These are phyloP conservation scores for Galerucella pusilla DNA, from an alignment of 2,888 invertebrate genomes.

Conservation along the genomic window DNA sequence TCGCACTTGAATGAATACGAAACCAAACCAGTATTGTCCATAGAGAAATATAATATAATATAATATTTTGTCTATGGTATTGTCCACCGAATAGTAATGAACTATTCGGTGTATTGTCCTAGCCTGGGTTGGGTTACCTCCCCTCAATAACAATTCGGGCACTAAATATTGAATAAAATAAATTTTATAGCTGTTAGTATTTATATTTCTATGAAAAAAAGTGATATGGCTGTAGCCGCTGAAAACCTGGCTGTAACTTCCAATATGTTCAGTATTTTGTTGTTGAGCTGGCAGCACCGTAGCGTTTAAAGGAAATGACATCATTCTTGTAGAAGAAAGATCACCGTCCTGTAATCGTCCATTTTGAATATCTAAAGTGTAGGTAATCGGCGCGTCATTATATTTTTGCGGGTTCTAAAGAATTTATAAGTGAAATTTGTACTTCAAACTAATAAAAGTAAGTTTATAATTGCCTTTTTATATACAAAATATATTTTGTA, in stretches of 20 bases:
- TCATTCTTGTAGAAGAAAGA: background rate
- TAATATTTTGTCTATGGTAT: too few relatives aligned
- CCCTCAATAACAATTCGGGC: too few relatives aligned
- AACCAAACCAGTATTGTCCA: too few relatives aligned
- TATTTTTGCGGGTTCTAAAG: background rate
- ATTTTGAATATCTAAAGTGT: conserved; percentile 4
- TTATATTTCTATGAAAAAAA: too few relatives aligned
- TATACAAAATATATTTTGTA: background rate
- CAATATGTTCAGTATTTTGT: background rate
- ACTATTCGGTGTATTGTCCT: too few relatives aligned
- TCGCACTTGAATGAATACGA: too few relatives aligned
- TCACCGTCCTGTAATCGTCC: conserved; percentile 12
- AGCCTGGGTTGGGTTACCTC: too few relatives aligned
- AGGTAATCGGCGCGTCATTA: background rate
- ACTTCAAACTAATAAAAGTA: background rate
- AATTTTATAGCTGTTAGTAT: too few relatives aligned
- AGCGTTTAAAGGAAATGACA: conserved; percentile 14
- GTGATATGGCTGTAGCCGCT: too few relatives aligned
- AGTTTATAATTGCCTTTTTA: background rate
- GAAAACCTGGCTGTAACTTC: background rate
- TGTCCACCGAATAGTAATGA: too few relatives aligned
- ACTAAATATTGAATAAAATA: too few relatives aligned
- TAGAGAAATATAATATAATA: too few relatives aligned
- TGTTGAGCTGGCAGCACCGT: background rate
- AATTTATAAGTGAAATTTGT: background rate